Percentiles rank a stretch among this genome's conserved stretches.
Evolutionary conservation across 92 coral and sea anemone genomes (phyloP).

Genomic region (Desmophyllum pertusum): DNA sequence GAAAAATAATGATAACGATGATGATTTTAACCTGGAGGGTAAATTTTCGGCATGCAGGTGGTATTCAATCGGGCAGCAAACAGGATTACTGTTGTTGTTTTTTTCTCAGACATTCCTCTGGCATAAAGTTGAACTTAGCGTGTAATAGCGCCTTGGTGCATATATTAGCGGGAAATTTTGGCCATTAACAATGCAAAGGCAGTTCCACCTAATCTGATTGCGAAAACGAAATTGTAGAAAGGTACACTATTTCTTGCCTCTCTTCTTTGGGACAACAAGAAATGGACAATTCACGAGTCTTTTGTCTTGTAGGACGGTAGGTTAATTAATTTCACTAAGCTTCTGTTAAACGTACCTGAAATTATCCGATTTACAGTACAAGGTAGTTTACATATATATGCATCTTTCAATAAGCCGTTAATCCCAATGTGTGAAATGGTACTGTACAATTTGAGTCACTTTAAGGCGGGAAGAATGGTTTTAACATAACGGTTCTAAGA

Average conservation of each 20-base stretch:
- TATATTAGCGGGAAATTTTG: neutral
- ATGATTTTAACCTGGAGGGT: no score
- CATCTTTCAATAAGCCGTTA: neutral
- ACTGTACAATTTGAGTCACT: neutral
- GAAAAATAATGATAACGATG: no score
- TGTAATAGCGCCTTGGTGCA: neutral
- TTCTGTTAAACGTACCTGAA: neutral
- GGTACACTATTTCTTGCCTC: neutral
- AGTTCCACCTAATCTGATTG: neutral
- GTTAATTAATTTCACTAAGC: neutral
- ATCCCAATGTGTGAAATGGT: no score
- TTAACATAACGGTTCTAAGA: neutral
- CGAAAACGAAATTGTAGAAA: neutral
- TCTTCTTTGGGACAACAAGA: neutral
- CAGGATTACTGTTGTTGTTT: neutral
- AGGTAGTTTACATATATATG: neutral
- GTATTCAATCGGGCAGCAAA: neutral
- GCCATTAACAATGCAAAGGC: conserved; percentile 15
- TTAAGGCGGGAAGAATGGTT: neutral
- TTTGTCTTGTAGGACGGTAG: conserved; percentile 41
- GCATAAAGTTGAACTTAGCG: neutral
- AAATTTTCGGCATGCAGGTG: neutral
- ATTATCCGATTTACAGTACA: neutral
- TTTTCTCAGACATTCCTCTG: neutral
- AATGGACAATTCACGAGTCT: conserved; percentile 27